Evolutionary conservation across 2,113 vertebrate species (phyloP).

Genomic region (Pomatostomus ruficeps): DNA sequence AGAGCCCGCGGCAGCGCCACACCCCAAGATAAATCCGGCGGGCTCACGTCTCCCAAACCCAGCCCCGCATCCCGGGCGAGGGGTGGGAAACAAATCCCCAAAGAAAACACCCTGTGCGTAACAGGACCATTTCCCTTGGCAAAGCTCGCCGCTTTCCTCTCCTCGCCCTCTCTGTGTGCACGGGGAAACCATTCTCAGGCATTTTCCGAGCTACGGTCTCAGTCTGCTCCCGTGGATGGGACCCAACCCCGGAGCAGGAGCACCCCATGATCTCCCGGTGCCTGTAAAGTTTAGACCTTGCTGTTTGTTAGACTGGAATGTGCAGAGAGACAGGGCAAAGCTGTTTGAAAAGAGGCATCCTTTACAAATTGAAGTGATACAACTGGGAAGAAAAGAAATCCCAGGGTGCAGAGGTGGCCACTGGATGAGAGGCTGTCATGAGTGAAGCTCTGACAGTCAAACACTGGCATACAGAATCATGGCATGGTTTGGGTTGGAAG

Average conservation of each 20-base stretch:
- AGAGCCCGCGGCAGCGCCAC: not conserved
- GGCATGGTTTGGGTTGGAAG: not conserved
- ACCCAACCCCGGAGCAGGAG: accelerated
- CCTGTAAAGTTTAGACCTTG: not conserved
- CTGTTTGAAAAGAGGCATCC: not conserved
- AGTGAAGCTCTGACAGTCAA: not conserved
- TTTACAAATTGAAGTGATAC: accelerated
- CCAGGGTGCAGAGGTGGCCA: not conserved
- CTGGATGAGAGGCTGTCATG: accelerated
- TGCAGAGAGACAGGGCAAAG: not conserved
- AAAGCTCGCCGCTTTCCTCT: not conserved
- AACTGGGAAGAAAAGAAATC: not conserved
- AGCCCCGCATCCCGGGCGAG: not conserved
- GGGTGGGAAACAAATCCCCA: not conserved
- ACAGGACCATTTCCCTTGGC: not conserved
- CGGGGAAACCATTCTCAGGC: not conserved
- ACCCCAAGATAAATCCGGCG: not conserved
- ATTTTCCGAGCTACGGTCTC: not conserved
- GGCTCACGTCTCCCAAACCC: not conserved
- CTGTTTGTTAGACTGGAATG: not conserved
- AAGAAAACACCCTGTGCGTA: not conserved
- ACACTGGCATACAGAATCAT: not conserved
- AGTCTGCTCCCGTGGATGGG: accelerated
- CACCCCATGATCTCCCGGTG: accelerated
- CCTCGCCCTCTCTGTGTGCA: not conserved